Conservation (phyloP, 2,113 vertebrate genomes). For the Microcebus griseorufus region DNA sequence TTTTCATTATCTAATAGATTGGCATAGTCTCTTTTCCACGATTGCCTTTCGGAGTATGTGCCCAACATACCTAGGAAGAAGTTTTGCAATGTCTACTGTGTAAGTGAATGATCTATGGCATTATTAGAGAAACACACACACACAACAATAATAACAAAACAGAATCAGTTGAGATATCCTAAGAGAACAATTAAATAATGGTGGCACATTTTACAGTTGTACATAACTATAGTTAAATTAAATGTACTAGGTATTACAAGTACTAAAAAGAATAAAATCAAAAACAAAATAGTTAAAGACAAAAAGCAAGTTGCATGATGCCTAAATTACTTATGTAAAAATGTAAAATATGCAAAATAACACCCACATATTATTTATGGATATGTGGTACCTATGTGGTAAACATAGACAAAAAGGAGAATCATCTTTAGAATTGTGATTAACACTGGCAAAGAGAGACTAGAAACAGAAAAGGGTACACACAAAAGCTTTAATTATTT, state of each 20-base stretch:
- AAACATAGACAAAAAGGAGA: not conserved
- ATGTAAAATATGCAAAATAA: not conserved
- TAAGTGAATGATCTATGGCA: not conserved
- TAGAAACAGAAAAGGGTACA: not conserved
- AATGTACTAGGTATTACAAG: not conserved
- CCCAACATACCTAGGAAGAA: not conserved
- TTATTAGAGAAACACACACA: not conserved
- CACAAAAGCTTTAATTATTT: not conserved
- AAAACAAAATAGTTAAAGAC: not conserved
- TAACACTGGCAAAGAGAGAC: not conserved
- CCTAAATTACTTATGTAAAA: not conserved
- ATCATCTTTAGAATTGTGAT: not conserved
- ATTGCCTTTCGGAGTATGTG: accelerated
- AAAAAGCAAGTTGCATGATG: not conserved
- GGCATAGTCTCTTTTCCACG: not conserved
- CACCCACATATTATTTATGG: not conserved
- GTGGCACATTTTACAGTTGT: not conserved
- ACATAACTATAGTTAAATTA: not conserved
- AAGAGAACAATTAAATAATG: not conserved
- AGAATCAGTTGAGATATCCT: not conserved
- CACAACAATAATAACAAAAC: not conserved
- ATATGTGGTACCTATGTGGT: not conserved
- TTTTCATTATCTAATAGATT: not conserved
- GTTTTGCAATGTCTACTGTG: not conserved
- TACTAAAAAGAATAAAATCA: not conserved